Percentiles rank a stretch among this genome's conserved stretches.
These are phyloP conservation scores for Oreotragus oreotragus DNA, from an alignment of 2,113 vertebrate genomes.

Conservation along the genomic window DNA sequence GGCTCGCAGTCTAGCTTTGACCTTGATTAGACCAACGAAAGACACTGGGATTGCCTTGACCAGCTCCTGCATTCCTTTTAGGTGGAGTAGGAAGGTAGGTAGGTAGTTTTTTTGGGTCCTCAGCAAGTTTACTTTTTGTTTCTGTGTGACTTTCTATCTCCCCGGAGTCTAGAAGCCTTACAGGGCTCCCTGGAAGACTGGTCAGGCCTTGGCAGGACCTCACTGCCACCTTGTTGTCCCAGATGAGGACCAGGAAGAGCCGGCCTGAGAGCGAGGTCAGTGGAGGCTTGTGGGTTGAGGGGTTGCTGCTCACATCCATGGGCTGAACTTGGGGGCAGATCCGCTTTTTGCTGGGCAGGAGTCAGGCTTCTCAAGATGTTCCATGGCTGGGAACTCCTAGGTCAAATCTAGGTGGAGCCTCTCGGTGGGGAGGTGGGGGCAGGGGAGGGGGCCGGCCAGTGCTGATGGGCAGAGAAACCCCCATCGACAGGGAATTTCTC, in stretches of 20 bases:
- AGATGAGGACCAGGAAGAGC: neutral
- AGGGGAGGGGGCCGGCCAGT: neutral
- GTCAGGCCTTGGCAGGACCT: neutral
- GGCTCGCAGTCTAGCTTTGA: neutral
- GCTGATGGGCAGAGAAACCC: neutral
- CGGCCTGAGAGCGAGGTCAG: neutral
- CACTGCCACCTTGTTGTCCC: too few species aligned
- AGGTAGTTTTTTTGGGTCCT: neutral
- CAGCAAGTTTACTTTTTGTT: neutral
- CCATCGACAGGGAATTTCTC: neutral
- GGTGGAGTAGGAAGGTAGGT: neutral
- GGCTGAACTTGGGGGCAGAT: neutral
- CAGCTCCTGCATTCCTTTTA: neutral
- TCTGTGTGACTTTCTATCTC: neutral
- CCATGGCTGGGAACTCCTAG: neutral
- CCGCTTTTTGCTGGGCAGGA: neutral
- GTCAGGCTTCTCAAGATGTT: neutral
- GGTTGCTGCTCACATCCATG: neutral
- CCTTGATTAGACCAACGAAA: neutral
- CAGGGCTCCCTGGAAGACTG: neutral
- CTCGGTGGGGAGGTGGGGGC: accelerated
- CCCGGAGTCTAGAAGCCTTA: neutral
- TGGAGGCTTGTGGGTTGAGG: too few species aligned
- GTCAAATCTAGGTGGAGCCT: neutral
- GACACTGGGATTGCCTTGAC: neutral